A percentile compares a stretch with the other conserved stretches of the same genome.
phyloP scores from a whole-genome alignment of 2,113 vertebrate species.

The Chinchilla lanigera region DNA sequence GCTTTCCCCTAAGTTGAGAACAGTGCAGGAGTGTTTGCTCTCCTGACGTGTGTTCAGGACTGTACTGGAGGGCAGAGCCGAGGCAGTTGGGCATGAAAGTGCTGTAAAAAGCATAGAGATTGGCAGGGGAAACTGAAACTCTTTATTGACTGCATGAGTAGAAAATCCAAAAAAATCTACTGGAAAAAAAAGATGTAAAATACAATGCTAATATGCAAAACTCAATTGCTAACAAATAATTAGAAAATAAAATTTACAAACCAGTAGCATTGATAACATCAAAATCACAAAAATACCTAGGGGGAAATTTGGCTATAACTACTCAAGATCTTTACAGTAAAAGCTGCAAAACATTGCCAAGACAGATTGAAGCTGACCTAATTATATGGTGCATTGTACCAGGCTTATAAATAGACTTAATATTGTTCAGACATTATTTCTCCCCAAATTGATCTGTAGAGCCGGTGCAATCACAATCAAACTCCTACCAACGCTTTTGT shows the following conservation, averaged over 20 bases:
- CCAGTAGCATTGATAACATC: neutral
- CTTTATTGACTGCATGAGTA: neutral
- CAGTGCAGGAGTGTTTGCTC: neutral
- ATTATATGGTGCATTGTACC: neutral
- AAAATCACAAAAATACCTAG: neutral
- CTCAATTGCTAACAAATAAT: neutral
- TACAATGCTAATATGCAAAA: neutral
- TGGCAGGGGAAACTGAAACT: neutral
- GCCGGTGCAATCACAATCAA: rapidly evolving
- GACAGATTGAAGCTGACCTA: neutral
- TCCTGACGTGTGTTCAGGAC: too few species aligned
- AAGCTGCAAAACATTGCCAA: neutral
- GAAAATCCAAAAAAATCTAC: neutral
- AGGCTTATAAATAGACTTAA: neutral
- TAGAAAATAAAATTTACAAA: neutral
- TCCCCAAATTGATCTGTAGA: neutral
- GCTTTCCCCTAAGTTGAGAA: neutral
- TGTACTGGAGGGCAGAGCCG: neutral
- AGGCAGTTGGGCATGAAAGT: neutral
- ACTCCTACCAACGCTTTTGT: neutral
- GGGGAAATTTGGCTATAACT: neutral
- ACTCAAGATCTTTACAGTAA: neutral
- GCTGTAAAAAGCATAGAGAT: neutral
- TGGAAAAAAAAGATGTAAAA: neutral
- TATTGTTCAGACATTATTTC: neutral